Evolutionary conservation across 2,113 vertebrate species (phyloP).

Genomic region (Macroglossus sobrinus): DNA sequence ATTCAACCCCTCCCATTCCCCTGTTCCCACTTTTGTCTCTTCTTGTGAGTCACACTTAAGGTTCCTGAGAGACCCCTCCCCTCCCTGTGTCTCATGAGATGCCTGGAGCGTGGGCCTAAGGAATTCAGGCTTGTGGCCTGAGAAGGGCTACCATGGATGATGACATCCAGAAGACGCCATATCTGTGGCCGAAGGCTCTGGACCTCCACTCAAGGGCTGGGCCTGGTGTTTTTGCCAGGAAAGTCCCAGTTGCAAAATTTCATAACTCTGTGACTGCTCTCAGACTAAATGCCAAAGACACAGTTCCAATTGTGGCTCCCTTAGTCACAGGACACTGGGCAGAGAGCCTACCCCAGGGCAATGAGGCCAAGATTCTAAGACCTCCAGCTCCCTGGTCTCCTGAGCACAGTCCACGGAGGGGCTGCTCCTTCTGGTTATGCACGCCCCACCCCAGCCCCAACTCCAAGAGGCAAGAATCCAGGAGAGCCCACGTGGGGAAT

Average conservation of each 20-base stretch:
- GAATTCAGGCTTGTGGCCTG: background rate
- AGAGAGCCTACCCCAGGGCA: background rate
- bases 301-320: background rate
- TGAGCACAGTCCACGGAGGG: background rate
- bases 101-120: background rate
- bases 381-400: background rate
- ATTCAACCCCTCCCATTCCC: background rate
- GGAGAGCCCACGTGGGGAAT: constrained; percentile 68
- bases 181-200: background rate
- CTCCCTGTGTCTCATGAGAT: background rate
- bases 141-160: background rate
- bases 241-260: background rate
- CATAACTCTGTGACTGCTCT: background rate
- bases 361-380: background rate
- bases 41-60: background rate
- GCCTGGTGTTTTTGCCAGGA: background rate
- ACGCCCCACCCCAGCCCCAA: background rate
- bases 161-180: background rate
- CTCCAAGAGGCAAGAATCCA: constrained; percentile 56
- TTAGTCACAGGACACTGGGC: rapidly evolving
- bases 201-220: background rate
- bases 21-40: background rate
- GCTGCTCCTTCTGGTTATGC: background rate
- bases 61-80: background rate
- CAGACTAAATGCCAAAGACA: background rate